Evolutionary conservation across 1,140 invertebrate genomes (phyloP).

Genomic region (Drosophila pseudoananassae): DNA sequence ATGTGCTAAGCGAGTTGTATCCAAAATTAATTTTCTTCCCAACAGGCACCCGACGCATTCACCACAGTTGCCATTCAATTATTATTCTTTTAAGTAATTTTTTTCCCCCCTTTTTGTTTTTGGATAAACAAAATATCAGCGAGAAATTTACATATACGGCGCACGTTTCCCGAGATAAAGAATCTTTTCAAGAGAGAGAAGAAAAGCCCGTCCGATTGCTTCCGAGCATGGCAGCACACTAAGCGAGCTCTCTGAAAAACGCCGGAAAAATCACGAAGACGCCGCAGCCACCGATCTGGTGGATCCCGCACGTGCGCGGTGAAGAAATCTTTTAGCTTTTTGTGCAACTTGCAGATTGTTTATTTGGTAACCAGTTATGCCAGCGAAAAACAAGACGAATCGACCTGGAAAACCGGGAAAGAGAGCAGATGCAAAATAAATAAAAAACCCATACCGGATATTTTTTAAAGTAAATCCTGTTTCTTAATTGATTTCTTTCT

Average conservation of each 20-base stretch:
- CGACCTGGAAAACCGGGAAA: slow-evolving; percentile 2
- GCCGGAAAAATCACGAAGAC: slow-evolving; percentile 40
- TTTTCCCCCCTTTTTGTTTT: slow-evolving; percentile 50
- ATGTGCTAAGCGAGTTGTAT: slow-evolving; percentile 19
- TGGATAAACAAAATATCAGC: slow-evolving; percentile 60
- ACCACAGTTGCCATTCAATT: slow-evolving; percentile 59
- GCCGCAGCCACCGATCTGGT: slow-evolving; percentile 7
- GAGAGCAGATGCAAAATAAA: slow-evolving; percentile 7
- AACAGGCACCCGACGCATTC: slow-evolving; percentile 18
- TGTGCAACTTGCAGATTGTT: neutral
- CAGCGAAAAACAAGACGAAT: neutral
- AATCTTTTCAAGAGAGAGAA: slow-evolving; percentile 6
- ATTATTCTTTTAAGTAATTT: slow-evolving; percentile 65
- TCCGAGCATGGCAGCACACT: slow-evolving; percentile 58
- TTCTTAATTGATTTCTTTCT: neutral
- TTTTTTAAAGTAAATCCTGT: neutral
- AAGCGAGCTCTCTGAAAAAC: slow-evolving; percentile 39
- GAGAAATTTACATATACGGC: slow-evolving; percentile 34
- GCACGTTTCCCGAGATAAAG: slow-evolving; percentile 53
- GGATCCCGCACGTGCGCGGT: slow-evolving; percentile 34
- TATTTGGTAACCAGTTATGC: slow-evolving; percentile 4
- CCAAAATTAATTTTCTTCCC: slow-evolving; percentile 32
- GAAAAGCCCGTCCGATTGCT: slow-evolving; percentile 49
- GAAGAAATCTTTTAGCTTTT: slow-evolving; percentile 24
- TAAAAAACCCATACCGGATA: slow-evolving; percentile 4